These are phyloP conservation scores for Cremastinae sp. DNA, from an alignment of 2,888 invertebrate genomes.

Conservation along the genomic window DNA sequence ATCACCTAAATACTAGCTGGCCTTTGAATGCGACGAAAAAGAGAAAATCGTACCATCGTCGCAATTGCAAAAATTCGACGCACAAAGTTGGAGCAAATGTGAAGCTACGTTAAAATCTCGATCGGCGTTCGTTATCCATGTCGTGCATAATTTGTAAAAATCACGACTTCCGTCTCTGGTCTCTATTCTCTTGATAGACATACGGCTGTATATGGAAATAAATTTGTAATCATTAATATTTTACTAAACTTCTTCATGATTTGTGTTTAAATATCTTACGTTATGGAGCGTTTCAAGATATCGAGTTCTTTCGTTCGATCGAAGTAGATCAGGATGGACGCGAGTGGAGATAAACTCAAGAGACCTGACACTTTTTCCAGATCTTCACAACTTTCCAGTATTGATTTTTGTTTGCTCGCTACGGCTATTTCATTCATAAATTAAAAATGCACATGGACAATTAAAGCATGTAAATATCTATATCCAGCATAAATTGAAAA, in stretches of 20 bases:
- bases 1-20: no score
- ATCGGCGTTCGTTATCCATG: constrained; percentile 46
- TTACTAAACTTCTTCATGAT: background rate
- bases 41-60: constrained; percentile 27
- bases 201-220: constrained; percentile 18
- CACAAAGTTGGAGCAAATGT: constrained; percentile 51
- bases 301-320: constrained; percentile 57
- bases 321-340: constrained; percentile 64
- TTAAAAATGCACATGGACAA: background rate
- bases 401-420: constrained; percentile 43
- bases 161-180: constrained; percentile 48
- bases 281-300: constrained; percentile 63
- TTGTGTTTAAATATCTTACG: constrained; percentile 60
- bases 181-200: constrained; percentile 38
- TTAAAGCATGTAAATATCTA: no score
- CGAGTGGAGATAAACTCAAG: constrained; percentile 64
- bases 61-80: constrained; percentile 47
- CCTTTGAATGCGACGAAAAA: no score
- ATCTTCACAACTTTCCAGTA: constrained; percentile 55
- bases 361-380: constrained; percentile 65
- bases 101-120: constrained; percentile 46
- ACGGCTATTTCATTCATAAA: constrained; percentile 31
- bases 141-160: constrained; percentile 48
- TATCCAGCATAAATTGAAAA: constrained; percentile 42
- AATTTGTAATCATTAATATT: background rate